Evolutionary conservation across 2,797 vertebrate genomes (phyloP).

Genomic region (Peromyscus melanophrys): DNA sequence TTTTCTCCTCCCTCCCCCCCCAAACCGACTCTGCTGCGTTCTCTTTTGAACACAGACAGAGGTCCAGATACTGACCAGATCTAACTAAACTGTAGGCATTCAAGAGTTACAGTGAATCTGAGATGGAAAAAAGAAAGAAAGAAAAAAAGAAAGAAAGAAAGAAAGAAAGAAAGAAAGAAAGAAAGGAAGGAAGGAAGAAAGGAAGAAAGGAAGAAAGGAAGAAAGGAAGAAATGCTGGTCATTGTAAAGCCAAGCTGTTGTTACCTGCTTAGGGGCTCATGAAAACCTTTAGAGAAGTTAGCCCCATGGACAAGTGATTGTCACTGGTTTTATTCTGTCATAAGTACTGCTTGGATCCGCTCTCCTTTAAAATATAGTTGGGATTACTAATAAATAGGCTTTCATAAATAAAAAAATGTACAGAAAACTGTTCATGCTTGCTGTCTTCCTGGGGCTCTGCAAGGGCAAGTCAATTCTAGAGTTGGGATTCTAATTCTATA

Average conservation of each 20-base stretch:
- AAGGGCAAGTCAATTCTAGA: background rate
- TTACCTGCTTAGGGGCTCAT: background rate
- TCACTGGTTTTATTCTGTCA: background rate
- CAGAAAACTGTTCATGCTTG: background rate
- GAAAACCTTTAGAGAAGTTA: background rate
- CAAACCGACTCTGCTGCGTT: background rate
- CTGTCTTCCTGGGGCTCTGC: background rate
- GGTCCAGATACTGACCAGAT: background rate
- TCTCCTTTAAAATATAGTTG: background rate
- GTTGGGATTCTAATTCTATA: background rate
- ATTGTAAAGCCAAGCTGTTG: background rate
- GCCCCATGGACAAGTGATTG: background rate
- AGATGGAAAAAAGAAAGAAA: background rate
- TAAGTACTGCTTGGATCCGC: background rate
- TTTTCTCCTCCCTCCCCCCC: accelerated
- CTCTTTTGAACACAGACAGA: background rate
- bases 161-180: no score
- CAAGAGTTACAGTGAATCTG: background rate
- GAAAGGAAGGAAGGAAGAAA: no score
- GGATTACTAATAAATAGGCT: background rate
- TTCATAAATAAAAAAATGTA: background rate
- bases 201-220: no score
- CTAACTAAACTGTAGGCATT: background rate
- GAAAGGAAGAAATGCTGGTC: no score
- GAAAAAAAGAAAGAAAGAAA: background rate